These are phyloP conservation scores for Eudorcas thomsonii DNA, from an alignment of 2,113 vertebrate genomes.

Conservation along the genomic window DNA sequence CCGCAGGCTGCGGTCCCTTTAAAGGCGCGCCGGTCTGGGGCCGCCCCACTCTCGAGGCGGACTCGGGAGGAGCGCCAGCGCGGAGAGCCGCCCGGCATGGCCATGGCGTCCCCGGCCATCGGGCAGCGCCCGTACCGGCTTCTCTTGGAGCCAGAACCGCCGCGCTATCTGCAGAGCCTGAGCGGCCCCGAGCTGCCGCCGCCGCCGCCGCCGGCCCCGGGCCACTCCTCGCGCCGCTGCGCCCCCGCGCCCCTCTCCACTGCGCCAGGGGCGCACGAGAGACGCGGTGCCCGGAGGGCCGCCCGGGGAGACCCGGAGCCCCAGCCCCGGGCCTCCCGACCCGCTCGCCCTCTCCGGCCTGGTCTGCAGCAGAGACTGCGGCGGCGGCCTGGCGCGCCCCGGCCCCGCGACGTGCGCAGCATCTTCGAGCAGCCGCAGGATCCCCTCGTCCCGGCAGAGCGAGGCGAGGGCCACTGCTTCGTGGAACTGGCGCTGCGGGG, in stretches of 20 bases:
- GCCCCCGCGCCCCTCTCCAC: neutral
- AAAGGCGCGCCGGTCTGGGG: conserved; percentile 60
- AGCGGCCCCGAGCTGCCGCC: conserved; percentile 53
- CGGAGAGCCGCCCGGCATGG: neutral
- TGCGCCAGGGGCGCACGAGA: conserved; percentile 32
- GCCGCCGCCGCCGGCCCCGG: neutral
- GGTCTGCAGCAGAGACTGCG: conserved; percentile 72
- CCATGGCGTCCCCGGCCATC: conserved; percentile 87
- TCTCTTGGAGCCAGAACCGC: conserved; percentile 80
- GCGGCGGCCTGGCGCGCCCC: conserved; percentile 71
- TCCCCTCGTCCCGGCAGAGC: conserved; percentile 82
- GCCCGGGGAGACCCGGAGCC: neutral
- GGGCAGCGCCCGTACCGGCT: conserved; percentile 82
- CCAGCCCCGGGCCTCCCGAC: conserved; percentile 21
- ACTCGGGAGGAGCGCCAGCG: neutral
- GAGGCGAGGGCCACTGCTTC: conserved; percentile 89
- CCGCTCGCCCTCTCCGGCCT: conserved; percentile 54
- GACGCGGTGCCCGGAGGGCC: neutral
- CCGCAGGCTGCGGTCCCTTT: conserved; percentile 63
- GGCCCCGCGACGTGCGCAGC: conserved; percentile 88
- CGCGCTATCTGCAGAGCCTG: conserved; percentile 77
- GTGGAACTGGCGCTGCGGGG: conserved; percentile 67
- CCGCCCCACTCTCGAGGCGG: conserved; percentile 47
- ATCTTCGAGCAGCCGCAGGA: conserved; percentile 86
- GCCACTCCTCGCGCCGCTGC: conserved; percentile 53